Conservation (phyloP, 2,797 vertebrate genomes). For the Chloroceryle amazona region DNA sequence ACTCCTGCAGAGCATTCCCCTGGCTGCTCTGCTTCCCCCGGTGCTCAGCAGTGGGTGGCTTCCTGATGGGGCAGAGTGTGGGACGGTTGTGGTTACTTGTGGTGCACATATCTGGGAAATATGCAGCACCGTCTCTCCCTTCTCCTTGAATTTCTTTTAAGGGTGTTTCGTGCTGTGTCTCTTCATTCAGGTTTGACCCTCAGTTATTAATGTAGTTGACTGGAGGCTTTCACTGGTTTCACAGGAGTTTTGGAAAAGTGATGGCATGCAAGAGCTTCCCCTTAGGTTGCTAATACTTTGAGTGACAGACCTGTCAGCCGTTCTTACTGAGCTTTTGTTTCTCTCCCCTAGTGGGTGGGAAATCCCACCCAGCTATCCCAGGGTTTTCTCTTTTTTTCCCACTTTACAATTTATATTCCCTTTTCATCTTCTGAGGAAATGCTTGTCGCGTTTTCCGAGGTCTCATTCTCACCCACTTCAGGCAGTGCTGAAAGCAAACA, state of each 20-base stretch:
- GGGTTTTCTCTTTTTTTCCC: conserved; percentile 31
- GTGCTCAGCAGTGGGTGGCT: not conserved
- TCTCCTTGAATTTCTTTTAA: not conserved
- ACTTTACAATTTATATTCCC: conserved; percentile 18
- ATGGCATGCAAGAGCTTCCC: not conserved
- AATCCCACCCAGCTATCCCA: conserved; percentile 47
- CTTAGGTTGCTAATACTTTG: not conserved
- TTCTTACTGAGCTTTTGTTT: conserved; percentile 50
- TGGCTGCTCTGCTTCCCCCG: conserved; percentile 9
- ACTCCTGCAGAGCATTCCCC: conserved; percentile 23
- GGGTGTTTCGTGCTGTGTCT: not conserved
- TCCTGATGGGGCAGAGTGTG: conserved; percentile 9
- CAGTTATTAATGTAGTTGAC: not conserved
- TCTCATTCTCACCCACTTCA: conserved; percentile 35
- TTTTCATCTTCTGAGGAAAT: conserved; percentile 52
- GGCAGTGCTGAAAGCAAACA: conserved; percentile 54
- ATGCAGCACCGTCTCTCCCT: not conserved
- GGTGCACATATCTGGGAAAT: conserved; percentile 13
- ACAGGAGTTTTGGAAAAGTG: not conserved
- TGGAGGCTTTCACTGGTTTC: conserved; percentile 28
- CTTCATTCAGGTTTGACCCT: not conserved
- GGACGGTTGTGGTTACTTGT: not conserved
- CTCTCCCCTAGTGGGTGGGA: conserved; percentile 23
- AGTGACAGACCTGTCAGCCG: not conserved
- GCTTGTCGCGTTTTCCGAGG: conserved; percentile 28